Base-by-base conservation (phyloP, 1,140 invertebrate species). In the Eumaeus atala region DNA sequence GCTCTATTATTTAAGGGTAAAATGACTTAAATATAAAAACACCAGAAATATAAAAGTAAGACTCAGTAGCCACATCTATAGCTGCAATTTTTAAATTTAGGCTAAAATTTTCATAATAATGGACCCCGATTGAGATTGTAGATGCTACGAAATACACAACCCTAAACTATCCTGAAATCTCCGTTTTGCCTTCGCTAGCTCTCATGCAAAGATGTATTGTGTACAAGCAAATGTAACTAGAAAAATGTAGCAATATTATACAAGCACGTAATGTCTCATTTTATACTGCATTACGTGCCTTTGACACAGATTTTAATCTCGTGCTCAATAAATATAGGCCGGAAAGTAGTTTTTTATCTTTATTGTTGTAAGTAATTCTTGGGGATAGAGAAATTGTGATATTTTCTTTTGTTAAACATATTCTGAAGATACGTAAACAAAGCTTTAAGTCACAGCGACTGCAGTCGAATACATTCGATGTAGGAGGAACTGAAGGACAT, bases 291-390 rank as follows among this genome's bases (percentile, higher is more conserved):
- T 54, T 54, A 54, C 38, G 49, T 52, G 21, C 52, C 40, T 56
- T 54, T 61, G 18, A 60, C 51, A 56, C 51, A 54, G 49, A 56
- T 54, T 64, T 60, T 64, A 64, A 61, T 64, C 58, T 64, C 51
- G 54, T 51, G 54, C 54, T 63, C 55, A 64, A 61, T 60, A 64
- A 61, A 61, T 64, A 60, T 64, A 58, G 62, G 55, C 54, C 62
- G 60, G 60, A 55, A 64, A 57, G 55, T 42, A 2, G n/a, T 57
- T 49, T 64, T 56, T 52, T 61, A 60, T 61, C 54, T 54, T 52
- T 60, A 55, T 61, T 60, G 58, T 60, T 54, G 54, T 44, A 53
- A 38, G 34, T 55, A 58, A 59, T 59, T 61, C 54, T 64, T 61
- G 52, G 34, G 49, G 35, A 58, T 64, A 28, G 34, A 48, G 58